These are phyloP conservation scores for Allobates femoralis DNA, from an alignment of 2,797 vertebrate genomes.

Conservation along the genomic window DNA sequence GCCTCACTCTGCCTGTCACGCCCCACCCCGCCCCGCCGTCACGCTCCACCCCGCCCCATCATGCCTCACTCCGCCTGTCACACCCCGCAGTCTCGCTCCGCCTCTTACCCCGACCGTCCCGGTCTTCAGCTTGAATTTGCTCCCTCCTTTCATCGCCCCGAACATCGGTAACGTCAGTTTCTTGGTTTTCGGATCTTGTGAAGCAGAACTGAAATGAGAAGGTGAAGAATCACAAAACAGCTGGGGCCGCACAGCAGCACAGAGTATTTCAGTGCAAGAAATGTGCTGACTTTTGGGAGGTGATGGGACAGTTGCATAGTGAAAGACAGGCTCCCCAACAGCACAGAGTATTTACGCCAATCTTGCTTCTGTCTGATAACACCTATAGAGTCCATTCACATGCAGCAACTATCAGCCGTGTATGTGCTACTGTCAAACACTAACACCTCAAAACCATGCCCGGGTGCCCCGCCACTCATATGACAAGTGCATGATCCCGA, in stretches of 20 bases:
- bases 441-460: no score
- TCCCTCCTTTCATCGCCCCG: constrained; percentile 97
- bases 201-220: constrained; percentile 61
- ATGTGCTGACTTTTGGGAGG: neutral
- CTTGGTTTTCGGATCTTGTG: constrained; percentile 79
- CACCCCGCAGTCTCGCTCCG: neutral
- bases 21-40: no score
- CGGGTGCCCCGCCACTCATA: no score
- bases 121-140: constrained; percentile 95
- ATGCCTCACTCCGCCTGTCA: no score
- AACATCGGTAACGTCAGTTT: constrained; percentile 88
- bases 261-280: neutral
- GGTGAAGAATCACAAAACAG: neutral
- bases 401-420: no score
- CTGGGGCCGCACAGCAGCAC: neutral
- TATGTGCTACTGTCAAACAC: no score
- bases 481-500: no score
- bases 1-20: no score
- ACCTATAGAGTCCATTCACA: no score
- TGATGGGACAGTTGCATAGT: neutral
- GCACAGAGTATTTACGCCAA: no score
- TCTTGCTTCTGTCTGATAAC: neutral
- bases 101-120: constrained; percentile 91
- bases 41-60: no score
- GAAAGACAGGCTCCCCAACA: neutral